Conservation (phyloP, 2,797 vertebrate genomes). For the Echiichthys vipera region DNA sequence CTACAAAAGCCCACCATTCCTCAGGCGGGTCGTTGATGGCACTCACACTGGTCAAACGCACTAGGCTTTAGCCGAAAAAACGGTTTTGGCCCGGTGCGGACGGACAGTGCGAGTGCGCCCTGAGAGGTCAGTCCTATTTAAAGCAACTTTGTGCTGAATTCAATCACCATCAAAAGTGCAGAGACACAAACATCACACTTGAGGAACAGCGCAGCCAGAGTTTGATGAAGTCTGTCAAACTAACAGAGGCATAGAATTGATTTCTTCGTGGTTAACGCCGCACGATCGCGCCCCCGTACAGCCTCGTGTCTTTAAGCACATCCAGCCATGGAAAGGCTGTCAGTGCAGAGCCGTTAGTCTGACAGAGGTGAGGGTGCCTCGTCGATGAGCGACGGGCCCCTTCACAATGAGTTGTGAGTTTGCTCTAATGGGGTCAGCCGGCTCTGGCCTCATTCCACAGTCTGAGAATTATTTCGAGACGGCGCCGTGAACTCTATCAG, state of each 20-base stretch:
- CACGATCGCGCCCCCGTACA: not conserved
- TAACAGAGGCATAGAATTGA: not conserved
- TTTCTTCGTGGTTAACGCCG: not conserved
- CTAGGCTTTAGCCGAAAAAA: no score
- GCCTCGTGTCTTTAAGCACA: constrained; percentile 5
- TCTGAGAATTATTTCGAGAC: constrained; percentile 46
- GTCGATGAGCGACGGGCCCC: constrained; percentile 17
- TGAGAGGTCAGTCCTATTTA: no score
- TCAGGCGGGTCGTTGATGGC: no score
- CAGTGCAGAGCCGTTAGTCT: constrained; percentile 14
- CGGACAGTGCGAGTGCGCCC: no score
- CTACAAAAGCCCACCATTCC: no score
- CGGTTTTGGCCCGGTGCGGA: no score
- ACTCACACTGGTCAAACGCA: no score
- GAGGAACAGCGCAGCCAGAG: no score
- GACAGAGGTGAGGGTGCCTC: not conserved
- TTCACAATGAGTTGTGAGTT: constrained; percentile 38
- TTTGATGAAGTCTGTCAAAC: no score
- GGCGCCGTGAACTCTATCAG: constrained; percentile 31
- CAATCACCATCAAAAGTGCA: no score
- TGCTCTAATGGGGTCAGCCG: constrained; percentile 51
- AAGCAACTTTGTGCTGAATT: no score
- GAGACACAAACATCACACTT: no score
- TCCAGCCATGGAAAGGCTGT: constrained; percentile 8
- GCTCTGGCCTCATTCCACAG: constrained; percentile 49